Percentiles rank a stretch among this genome's conserved stretches.
These are phyloP conservation scores for Chrosomus eos DNA, from an alignment of 2,797 vertebrate genomes.

Conservation along the genomic window DNA sequence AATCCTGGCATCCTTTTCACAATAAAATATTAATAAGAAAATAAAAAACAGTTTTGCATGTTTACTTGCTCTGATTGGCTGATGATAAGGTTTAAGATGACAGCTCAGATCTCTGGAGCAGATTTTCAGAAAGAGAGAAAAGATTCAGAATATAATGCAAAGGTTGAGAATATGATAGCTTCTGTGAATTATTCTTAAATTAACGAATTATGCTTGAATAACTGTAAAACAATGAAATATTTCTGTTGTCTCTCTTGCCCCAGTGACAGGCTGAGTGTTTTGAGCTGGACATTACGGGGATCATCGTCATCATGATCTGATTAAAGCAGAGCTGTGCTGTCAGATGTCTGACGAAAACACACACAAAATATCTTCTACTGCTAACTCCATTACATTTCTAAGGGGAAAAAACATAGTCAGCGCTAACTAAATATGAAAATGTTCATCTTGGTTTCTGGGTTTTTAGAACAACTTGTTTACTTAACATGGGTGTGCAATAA, in stretches of 20 bases:
- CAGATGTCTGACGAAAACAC: background rate
- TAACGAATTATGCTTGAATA: background rate
- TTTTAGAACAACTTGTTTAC: background rate
- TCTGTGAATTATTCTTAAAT: too few relatives aligned
- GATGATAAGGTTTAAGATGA: background rate
- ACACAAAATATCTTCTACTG: background rate
- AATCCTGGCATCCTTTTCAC: too few relatives aligned
- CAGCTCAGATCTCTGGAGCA: background rate
- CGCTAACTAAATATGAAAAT: background rate
- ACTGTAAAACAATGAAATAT: background rate
- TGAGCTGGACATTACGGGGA: background rate
- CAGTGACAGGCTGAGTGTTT: slow-evolving; percentile 4
- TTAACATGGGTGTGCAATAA: slow-evolving; percentile 54
- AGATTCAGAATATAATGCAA: background rate
- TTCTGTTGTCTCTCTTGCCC: background rate
- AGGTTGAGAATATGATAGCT: background rate
- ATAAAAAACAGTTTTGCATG: too few relatives aligned
- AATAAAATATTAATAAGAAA: too few relatives aligned
- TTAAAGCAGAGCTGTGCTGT: background rate
- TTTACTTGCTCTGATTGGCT: background rate
- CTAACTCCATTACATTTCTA: background rate
- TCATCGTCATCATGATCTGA: background rate
- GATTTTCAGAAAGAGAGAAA: background rate
- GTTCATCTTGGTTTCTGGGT: background rate
- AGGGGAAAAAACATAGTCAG: background rate